Evolutionary conservation across 2,888 invertebrate species (phyloP).

Genomic region (Diabrotica balteata): DNA sequence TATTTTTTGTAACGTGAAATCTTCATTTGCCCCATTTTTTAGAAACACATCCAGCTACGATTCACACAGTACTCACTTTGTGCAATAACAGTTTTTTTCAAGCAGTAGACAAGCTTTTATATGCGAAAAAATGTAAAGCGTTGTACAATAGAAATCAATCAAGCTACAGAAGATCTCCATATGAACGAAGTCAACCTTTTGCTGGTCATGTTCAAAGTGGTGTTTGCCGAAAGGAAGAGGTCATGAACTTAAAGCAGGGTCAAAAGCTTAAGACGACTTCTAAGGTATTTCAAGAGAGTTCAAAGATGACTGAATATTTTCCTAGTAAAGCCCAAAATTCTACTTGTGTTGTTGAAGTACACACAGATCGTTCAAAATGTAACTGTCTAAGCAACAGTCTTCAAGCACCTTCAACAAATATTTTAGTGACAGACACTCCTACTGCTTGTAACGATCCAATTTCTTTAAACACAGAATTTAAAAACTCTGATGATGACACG

Average conservation of each 20-base stretch:
- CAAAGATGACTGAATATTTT: too few species aligned
- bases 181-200: slow-evolving; percentile 8
- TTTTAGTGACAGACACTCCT: too few species aligned
- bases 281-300: too few species aligned
- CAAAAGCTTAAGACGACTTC: too few species aligned
- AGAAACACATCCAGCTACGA: slow-evolving; percentile 57
- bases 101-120: slow-evolving; percentile 57
- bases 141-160: slow-evolving; percentile 15
- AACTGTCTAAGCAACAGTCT: too few species aligned
- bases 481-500: neutral
- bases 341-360: too few species aligned
- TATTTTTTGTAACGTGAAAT: too few species aligned
- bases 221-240: slow-evolving; percentile 7
- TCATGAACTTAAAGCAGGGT: slow-evolving; percentile 10
- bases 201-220: slow-evolving; percentile 5
- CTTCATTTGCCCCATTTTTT: neutral
- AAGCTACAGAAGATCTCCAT: slow-evolving; percentile 17
- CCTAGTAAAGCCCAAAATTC: too few species aligned
- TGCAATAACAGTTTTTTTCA: slow-evolving; percentile 57
- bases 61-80: slow-evolving; percentile 55
- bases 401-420: too few species aligned
- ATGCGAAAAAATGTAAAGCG: slow-evolving; percentile 51
- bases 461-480: too few species aligned
- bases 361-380: too few species aligned
- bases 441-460: too few species aligned